Conservation (phyloP, 2,113 vertebrate species). For the Notothenia coriiceps region DNA sequence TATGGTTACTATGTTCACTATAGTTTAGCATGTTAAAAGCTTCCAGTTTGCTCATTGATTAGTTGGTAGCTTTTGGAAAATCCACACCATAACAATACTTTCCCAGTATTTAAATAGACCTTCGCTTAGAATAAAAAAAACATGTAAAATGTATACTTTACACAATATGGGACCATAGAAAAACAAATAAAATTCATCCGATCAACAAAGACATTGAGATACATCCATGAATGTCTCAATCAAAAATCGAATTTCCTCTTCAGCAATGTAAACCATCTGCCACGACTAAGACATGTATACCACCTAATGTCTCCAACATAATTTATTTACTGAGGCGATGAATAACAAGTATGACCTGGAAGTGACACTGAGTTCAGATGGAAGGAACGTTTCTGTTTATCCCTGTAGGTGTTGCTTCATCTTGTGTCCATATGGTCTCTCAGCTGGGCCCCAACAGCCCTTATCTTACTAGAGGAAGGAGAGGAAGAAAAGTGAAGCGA, state of each 20-base stretch:
- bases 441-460: conserved; percentile 50
- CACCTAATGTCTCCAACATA: background rate
- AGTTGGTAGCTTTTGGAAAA: too few species aligned
- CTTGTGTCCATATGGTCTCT: conserved; percentile 67
- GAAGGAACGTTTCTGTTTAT: conserved; percentile 53
- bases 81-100: too few species aligned
- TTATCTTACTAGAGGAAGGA: conserved; percentile 29
- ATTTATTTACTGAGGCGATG: background rate
- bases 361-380: conserved; percentile 53
- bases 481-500: conserved; percentile 8
- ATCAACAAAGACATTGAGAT: background rate
- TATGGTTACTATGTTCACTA: background rate
- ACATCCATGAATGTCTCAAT: background rate
- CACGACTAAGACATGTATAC: background rate
- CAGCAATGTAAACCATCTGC: background rate
- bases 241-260: too few species aligned
- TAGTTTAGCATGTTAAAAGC: background rate
- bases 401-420: conserved; percentile 61
- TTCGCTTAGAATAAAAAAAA: too few species aligned
- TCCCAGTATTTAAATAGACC: too few species aligned
- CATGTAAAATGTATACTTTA: too few species aligned
- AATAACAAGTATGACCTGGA: conserved; percentile 7
- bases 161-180: background rate
- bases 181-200: background rate
- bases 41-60: too few species aligned